phyloP scores from a whole-genome alignment of 2,888 invertebrate genomes.

The Trachelus tabidus region DNA sequence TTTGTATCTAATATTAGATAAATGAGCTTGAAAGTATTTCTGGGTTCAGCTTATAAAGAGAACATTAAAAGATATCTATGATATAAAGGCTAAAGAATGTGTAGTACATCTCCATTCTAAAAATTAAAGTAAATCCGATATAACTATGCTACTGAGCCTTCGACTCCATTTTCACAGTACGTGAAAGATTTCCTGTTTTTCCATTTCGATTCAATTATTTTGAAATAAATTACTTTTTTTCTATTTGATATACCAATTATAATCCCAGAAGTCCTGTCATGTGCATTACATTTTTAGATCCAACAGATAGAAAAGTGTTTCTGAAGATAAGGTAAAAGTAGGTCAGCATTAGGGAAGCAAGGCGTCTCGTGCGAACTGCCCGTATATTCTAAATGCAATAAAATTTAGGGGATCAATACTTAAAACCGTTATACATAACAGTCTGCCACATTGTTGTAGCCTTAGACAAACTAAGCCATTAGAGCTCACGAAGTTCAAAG shows the following conservation, averaged over 20 bases:
- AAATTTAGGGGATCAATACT: background rate
- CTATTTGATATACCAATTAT: background rate
- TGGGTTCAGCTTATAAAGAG: background rate
- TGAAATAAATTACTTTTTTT: background rate
- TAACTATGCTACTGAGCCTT: background rate
- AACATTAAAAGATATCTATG: background rate
- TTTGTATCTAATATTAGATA: background rate
- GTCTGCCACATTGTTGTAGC: background rate
- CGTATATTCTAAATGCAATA: background rate
- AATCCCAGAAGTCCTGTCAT: background rate
- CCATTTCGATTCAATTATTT: background rate
- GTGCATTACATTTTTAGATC: background rate
- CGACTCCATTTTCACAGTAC: background rate
- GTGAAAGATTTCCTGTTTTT: background rate
- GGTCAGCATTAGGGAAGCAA: background rate
- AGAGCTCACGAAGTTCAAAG: background rate
- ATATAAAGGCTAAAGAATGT: background rate
- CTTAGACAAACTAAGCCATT: background rate
- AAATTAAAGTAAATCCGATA: background rate
- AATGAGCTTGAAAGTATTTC: background rate
- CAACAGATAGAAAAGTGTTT: background rate
- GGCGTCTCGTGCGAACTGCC: background rate
- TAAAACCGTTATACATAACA: background rate
- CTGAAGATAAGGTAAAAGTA: background rate
- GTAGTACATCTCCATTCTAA: background rate